phyloP scores from a whole-genome alignment of 1,140 invertebrate genomes.

The Laupala kohalensis region DNA sequence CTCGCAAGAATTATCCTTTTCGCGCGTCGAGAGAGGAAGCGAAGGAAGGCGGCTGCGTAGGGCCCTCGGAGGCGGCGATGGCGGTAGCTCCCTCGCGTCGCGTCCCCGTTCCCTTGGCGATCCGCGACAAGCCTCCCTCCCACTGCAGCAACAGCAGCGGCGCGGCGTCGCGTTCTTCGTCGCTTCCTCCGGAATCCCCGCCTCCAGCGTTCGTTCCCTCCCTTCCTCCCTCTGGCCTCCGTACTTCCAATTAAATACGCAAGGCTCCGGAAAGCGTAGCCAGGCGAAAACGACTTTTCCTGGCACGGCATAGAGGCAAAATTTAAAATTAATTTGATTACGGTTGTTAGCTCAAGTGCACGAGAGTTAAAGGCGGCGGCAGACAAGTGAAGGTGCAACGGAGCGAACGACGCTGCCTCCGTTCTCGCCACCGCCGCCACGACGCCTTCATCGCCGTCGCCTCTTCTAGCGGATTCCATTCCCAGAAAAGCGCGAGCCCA shows the following conservation, averaged over 20 bases:
- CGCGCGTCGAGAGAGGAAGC: too few species aligned
- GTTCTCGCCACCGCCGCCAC: not conserved
- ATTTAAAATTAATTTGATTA: constrained; percentile 14
- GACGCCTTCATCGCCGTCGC: too few species aligned
- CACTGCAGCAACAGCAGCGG: too few species aligned
- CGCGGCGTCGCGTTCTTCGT: not conserved
- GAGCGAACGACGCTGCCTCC: constrained; percentile 1
- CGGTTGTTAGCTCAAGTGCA: constrained; percentile 12
- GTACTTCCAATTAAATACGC: constrained; percentile 8
- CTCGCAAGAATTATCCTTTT: too few species aligned
- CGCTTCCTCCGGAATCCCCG: not conserved
- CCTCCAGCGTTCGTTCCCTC: not conserved
- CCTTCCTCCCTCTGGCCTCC: not conserved
- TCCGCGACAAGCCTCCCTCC: too few species aligned
- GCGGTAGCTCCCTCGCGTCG: not conserved
- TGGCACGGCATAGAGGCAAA: constrained; percentile 1
- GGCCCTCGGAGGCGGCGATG: too few species aligned
- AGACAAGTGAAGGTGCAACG: constrained; percentile 9
- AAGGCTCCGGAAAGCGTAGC: constrained; percentile 9
- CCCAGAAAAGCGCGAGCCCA: constrained; percentile 1
- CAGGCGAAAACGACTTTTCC: constrained; percentile 6
- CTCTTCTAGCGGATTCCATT: constrained; percentile 1
- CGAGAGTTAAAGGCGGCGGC: constrained; percentile 7
- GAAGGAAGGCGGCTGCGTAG: too few species aligned
- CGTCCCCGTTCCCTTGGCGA: not conserved